Percentiles rank a stretch among this genome's conserved stretches.
phyloP scores from a whole-genome alignment of 2,888 invertebrate genomes.

The Cephalotes varians region DNA sequence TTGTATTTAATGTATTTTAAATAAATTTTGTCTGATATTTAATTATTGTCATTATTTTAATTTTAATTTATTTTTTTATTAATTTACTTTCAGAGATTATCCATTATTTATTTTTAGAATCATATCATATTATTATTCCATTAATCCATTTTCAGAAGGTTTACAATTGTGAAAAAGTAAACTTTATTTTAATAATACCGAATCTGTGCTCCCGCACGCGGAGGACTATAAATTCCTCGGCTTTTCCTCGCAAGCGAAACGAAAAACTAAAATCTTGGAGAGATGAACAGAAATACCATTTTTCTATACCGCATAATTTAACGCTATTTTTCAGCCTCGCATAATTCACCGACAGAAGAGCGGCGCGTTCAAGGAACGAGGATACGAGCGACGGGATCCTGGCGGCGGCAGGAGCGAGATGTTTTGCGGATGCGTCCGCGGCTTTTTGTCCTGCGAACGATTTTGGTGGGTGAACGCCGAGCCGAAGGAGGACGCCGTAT shows the following conservation, averaged over 20 bases:
- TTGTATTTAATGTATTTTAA: neutral
- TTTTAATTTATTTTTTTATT: neutral
- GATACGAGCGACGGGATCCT: slow-evolving; percentile 77
- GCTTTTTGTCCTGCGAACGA: slow-evolving; percentile 77
- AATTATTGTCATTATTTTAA: neutral
- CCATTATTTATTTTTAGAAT: neutral
- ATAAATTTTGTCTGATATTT: neutral
- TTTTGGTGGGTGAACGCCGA: slow-evolving; percentile 70
- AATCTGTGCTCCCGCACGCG: neutral
- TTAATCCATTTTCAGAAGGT: neutral
- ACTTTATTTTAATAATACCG: slow-evolving; percentile 7
- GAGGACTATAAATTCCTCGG: neutral
- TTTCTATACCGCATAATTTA: slow-evolving; percentile 49
- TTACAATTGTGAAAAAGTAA: neutral
- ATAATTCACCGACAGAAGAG: slow-evolving; percentile 54
- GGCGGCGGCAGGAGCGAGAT: slow-evolving; percentile 78
- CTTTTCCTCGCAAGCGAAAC: slow-evolving; percentile 2
- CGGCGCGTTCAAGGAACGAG: slow-evolving; percentile 48
- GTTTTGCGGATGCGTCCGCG: slow-evolving; percentile 78
- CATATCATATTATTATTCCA: neutral
- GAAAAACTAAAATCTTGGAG: neutral
- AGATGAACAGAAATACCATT: slow-evolving; percentile 8
- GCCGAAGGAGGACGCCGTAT: slow-evolving; percentile 75
- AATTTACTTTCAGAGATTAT: too few relatives aligned
- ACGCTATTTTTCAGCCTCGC: slow-evolving; percentile 55